A percentile compares a stretch with the other conserved stretches of the same genome.
These are phyloP conservation scores for Gortyna flavago DNA, from an alignment of 2,888 invertebrate genomes.

Conservation along the genomic window DNA sequence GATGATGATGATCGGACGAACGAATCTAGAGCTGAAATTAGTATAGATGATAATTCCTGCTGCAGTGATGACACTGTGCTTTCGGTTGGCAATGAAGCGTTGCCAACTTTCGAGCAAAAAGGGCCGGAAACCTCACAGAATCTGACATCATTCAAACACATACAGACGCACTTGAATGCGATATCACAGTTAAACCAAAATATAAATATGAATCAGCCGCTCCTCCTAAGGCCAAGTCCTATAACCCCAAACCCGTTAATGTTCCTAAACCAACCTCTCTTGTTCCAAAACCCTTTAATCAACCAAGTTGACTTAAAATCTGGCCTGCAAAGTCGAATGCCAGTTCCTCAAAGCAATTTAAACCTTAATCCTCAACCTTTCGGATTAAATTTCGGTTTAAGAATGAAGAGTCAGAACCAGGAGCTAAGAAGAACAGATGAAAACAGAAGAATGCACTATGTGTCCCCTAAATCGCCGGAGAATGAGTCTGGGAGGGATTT, in stretches of 20 bases:
- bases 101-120: slow-evolving; percentile 81
- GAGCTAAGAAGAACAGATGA: slow-evolving; percentile 81
- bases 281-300: slow-evolving; percentile 85
- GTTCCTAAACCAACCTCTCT: slow-evolving; percentile 87
- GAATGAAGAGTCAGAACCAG: slow-evolving; percentile 73
- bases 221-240: slow-evolving; percentile 85
- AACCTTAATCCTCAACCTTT: slow-evolving; percentile 78
- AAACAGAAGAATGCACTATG: slow-evolving; percentile 77
- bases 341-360: slow-evolving; percentile 78
- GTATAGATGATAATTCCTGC: slow-evolving; percentile 91
- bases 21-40: slow-evolving; percentile 82
- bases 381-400: slow-evolving; percentile 80
- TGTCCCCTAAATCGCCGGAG: slow-evolving; percentile 81
- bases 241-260: slow-evolving; percentile 87
- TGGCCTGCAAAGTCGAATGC: slow-evolving; percentile 77
- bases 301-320: slow-evolving; percentile 83
- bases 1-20: slow-evolving; percentile 78
- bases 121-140: slow-evolving; percentile 77
- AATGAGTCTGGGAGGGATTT: slow-evolving; percentile 83
- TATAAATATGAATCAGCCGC: slow-evolving; percentile 83
- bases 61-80: slow-evolving; percentile 95
- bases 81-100: slow-evolving; percentile 94
- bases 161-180: slow-evolving; percentile 92
- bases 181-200: slow-evolving; percentile 91
- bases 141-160: slow-evolving; percentile 91